These are phyloP conservation scores for Yponomeuta sedellus DNA, from an alignment of 2,888 invertebrate genomes.

Conservation along the genomic window DNA sequence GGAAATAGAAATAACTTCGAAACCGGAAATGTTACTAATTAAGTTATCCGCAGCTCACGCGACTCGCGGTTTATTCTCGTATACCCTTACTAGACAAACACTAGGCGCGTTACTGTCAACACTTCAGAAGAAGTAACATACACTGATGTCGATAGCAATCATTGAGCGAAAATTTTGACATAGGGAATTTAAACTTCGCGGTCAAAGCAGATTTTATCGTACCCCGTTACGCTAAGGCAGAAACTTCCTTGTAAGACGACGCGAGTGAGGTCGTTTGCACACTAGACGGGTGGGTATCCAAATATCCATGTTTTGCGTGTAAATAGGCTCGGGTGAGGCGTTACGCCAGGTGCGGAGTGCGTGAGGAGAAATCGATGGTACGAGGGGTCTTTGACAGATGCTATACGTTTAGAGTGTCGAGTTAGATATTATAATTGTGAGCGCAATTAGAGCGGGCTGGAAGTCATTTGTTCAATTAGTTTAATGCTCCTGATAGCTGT, in stretches of 20 bases:
- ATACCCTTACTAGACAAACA: slow-evolving; percentile 52
- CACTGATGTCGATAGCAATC: slow-evolving; percentile 61
- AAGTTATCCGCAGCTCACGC: slow-evolving; percentile 68
- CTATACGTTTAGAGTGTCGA: slow-evolving; percentile 55
- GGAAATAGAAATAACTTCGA: slow-evolving; percentile 69
- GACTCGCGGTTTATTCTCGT: slow-evolving; percentile 69
- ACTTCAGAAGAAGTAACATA: slow-evolving; percentile 49
- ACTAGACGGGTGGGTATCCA: slow-evolving; percentile 57
- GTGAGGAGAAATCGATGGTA: slow-evolving; percentile 56
- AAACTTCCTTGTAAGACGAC: slow-evolving; percentile 29
- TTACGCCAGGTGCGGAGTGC: slow-evolving; percentile 66
- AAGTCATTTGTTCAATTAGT: slow-evolving; percentile 39
- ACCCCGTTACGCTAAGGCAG: slow-evolving; percentile 29
- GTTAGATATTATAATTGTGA: slow-evolving; percentile 13
- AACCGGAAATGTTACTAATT: slow-evolving; percentile 74
- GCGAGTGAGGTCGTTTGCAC: slow-evolving; percentile 30
- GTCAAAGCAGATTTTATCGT: slow-evolving; percentile 33
- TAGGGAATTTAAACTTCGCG: slow-evolving; percentile 37
- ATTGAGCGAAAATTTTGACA: slow-evolving; percentile 49
- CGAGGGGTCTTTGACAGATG: slow-evolving; percentile 69
- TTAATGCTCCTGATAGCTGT: slow-evolving; percentile 25
- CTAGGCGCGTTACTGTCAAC: slow-evolving; percentile 66
- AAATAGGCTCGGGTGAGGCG: slow-evolving; percentile 67
- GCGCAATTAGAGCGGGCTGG: slow-evolving; percentile 43
- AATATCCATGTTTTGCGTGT: slow-evolving; percentile 71